Evolutionary conservation across 2,888 invertebrate genomes (phyloP).

Genomic region (Agonopterix alstromeriana): DNA sequence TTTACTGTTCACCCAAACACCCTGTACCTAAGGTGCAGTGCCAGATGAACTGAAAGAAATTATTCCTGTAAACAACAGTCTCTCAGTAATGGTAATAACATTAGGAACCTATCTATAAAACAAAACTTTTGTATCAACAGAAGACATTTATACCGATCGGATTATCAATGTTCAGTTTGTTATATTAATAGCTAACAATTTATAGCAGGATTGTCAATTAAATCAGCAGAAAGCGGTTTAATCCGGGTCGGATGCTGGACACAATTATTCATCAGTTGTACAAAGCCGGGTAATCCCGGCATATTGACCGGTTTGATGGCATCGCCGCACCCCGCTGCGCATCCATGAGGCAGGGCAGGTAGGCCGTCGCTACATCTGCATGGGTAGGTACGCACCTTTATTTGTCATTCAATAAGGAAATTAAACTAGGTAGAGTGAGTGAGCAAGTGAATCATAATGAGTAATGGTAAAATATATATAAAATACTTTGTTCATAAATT

Average conservation of each 20-base stretch:
- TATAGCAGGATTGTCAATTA: constrained; percentile 68
- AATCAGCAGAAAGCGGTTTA: constrained; percentile 68
- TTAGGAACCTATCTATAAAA: too few relatives aligned
- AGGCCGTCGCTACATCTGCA: constrained; percentile 12
- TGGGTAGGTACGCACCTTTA: constrained; percentile 22
- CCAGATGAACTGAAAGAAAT: too few relatives aligned
- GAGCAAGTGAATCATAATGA: not conserved
- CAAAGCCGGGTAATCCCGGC: constrained; percentile 63
- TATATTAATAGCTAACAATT: constrained; percentile 61
- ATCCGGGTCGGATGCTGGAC: constrained; percentile 63
- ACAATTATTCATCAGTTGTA: constrained; percentile 71
- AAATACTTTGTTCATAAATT: too few relatives aligned
- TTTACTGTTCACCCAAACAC: too few relatives aligned
- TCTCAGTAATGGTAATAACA: too few relatives aligned
- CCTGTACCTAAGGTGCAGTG: too few relatives aligned
- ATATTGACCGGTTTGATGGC: constrained; percentile 56
- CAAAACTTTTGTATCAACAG: too few relatives aligned
- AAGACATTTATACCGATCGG: constrained; percentile 20
- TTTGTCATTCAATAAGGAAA: constrained; percentile 49
- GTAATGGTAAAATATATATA: too few relatives aligned
- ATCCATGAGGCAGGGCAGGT: constrained; percentile 13
- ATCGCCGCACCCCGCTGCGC: constrained; percentile 19
- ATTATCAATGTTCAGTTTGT: constrained; percentile 46
- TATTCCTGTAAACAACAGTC: too few relatives aligned
- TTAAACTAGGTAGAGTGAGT: constrained; percentile 18